Percentiles rank a stretch among this genome's conserved stretches.
phyloP scores from a whole-genome alignment of 2,888 invertebrate species.

The Hemicrepidius hirtus region DNA sequence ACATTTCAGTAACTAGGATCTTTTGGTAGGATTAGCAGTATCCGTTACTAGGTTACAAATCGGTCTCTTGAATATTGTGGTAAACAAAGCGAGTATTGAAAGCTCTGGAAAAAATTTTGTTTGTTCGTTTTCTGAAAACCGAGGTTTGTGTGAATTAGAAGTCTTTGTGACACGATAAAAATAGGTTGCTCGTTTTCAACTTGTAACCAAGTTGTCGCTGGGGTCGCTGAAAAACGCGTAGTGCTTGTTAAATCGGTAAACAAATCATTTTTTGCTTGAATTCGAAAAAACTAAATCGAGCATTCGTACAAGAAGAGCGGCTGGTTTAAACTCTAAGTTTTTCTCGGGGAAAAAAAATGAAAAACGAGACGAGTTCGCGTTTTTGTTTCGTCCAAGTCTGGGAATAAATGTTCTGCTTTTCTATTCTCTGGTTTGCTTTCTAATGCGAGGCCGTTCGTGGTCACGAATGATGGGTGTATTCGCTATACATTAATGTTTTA shows the following conservation, averaged over 20 bases:
- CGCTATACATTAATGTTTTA: slow-evolving; percentile 28
- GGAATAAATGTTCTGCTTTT: slow-evolving; percentile 26
- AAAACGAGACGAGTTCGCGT: slow-evolving; percentile 24
- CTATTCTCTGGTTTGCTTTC: slow-evolving; percentile 32
- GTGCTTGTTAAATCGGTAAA: slow-evolving; percentile 15
- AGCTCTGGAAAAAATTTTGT: neutral
- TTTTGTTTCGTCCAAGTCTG: slow-evolving; percentile 18
- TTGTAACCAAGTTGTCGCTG: slow-evolving; percentile 6
- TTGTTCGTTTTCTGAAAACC: neutral
- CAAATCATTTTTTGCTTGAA: slow-evolving; percentile 8
- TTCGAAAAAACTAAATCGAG: slow-evolving; percentile 16
- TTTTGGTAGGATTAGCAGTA: no score
- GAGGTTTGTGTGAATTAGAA: neutral
- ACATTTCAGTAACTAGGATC: no score
- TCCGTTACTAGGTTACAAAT: no score
- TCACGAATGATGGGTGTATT: slow-evolving; percentile 34
- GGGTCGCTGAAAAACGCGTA: neutral
- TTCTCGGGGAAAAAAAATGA: slow-evolving; percentile 4
- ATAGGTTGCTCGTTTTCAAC: neutral
- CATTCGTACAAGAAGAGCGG: slow-evolving; percentile 8
- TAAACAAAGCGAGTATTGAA: neutral
- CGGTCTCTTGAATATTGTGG: neutral
- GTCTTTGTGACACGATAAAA: slow-evolving; percentile 10
- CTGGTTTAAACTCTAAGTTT: neutral
- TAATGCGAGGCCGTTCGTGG: slow-evolving; percentile 32